These are phyloP conservation scores for Triplophysa dalaica DNA, from an alignment of 2,113 vertebrate genomes.

Conservation along the genomic window DNA sequence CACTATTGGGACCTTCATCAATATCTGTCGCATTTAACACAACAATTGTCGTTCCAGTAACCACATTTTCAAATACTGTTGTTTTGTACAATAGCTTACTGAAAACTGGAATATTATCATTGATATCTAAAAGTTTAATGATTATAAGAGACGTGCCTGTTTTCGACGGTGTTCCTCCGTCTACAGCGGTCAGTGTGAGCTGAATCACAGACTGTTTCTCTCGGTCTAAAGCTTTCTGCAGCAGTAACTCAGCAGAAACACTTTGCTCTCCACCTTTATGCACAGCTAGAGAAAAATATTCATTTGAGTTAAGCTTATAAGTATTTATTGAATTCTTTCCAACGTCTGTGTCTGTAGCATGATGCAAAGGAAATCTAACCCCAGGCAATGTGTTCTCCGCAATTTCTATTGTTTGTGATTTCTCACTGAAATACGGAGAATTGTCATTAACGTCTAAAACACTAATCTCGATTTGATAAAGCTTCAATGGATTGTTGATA, in stretches of 20 bases:
- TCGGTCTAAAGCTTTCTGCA: conserved; percentile 78
- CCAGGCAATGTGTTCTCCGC: conserved; percentile 67
- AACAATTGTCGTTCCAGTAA: conserved; percentile 59
- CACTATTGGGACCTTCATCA: conserved; percentile 76
- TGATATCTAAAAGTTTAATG: conserved; percentile 75
- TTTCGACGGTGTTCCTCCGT: conserved; percentile 69
- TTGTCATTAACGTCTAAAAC: conserved; percentile 84
- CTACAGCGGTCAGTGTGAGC: conserved; percentile 68
- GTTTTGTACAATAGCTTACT: conserved; percentile 69
- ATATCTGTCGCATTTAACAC: conserved; percentile 73
- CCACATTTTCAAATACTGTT: conserved; percentile 70
- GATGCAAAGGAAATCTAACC: conserved; percentile 70
- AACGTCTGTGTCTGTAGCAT: conserved; percentile 73
- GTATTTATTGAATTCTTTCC: conserved; percentile 71
- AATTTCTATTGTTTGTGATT: conserved; percentile 70
- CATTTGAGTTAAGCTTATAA: conserved; percentile 76
- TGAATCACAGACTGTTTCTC: conserved; percentile 69
- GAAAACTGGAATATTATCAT: conserved; percentile 82
- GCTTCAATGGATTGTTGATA: conserved; percentile 69
- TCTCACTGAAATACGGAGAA: conserved; percentile 71
- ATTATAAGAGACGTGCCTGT: conserved; percentile 71
- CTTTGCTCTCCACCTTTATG: conserved; percentile 72
- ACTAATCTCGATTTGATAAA: conserved; percentile 76
- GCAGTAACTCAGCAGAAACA: conserved; percentile 73
- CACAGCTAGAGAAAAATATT: conserved; percentile 68